Conservation (phyloP, 2,113 vertebrate genomes). For the Pyxicephalus adspersus region DNA sequence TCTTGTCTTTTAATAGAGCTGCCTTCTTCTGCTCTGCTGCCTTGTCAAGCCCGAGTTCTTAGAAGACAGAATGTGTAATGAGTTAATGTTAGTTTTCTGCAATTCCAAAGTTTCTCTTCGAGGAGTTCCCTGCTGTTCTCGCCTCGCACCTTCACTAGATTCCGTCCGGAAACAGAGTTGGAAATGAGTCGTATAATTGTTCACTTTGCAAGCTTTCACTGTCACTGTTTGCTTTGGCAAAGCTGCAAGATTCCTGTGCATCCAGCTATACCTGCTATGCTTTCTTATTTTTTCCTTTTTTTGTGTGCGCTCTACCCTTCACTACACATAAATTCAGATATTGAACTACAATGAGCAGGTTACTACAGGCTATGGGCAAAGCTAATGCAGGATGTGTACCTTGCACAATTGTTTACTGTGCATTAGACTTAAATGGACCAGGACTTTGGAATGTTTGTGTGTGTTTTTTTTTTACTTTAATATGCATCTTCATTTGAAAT, state of each 20-base stretch:
- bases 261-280: constrained; percentile 56
- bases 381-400: not conserved
- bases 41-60: constrained; percentile 12
- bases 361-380: not conserved
- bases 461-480: too few relatives aligned
- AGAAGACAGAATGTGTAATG: constrained; percentile 30
- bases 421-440: too few relatives aligned
- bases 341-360: constrained; percentile 1
- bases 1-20: constrained; percentile 64
- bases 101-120: constrained; percentile 19
- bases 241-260: constrained; percentile 65
- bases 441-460: too few relatives aligned
- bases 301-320: not conserved
- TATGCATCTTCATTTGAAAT: too few relatives aligned
- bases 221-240: constrained; percentile 45
- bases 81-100: constrained; percentile 33
- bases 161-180: constrained; percentile 9
- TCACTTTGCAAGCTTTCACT: constrained; percentile 29
- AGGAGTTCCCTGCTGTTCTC: constrained; percentile 26
- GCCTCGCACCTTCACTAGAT: constrained; percentile 18
- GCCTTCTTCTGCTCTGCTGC: not conserved
- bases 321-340: not conserved
- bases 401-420: not conserved
- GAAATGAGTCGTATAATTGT: constrained; percentile 44
- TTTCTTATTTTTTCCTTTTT: not conserved